These are phyloP conservation scores for Procambarus virginalis DNA, from an alignment of 1,140 invertebrate genomes.

Conservation along the genomic window DNA sequence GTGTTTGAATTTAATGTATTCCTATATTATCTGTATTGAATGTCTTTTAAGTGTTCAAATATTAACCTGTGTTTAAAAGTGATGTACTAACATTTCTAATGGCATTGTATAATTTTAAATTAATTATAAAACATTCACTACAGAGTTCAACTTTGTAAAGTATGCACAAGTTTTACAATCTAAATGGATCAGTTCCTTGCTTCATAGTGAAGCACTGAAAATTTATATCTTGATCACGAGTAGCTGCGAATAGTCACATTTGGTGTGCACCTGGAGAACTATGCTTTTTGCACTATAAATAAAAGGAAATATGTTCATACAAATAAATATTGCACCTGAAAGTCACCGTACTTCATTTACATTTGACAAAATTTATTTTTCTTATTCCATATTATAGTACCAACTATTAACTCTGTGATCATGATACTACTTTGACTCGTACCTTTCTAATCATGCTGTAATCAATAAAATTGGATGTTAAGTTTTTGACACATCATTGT, in stretches of 20 bases:
- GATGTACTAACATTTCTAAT: slow-evolving; percentile 2
- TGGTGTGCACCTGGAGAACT: not conserved
- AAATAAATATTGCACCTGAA: not conserved
- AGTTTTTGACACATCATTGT: not conserved
- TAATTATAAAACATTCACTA: not conserved
- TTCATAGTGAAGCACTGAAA: slow-evolving; percentile 8
- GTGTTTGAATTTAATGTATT: slow-evolving; percentile 25
- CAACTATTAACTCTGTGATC: not conserved
- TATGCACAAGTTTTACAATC: slow-evolving; percentile 16
- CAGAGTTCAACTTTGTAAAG: slow-evolving; percentile 14
- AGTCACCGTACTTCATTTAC: not conserved
- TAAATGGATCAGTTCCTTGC: slow-evolving; percentile 3
- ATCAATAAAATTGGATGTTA: not conserved
- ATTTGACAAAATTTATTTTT: not conserved
- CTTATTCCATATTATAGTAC: not conserved
- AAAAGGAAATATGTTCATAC: not conserved
- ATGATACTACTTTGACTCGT: not conserved
- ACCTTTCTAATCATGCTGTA: not conserved
- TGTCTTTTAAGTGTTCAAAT: slow-evolving; percentile 10
- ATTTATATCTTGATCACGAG: slow-evolving; percentile 7
- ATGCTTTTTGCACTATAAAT: not conserved
- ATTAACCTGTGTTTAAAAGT: slow-evolving; percentile 13
- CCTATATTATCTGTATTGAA: not conserved
- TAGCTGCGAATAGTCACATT: slow-evolving; percentile 8
- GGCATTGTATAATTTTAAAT: slow-evolving; percentile 5